phyloP scores from a whole-genome alignment of 1,140 invertebrate genomes.

The Neoseiulus cucumeris region DNA sequence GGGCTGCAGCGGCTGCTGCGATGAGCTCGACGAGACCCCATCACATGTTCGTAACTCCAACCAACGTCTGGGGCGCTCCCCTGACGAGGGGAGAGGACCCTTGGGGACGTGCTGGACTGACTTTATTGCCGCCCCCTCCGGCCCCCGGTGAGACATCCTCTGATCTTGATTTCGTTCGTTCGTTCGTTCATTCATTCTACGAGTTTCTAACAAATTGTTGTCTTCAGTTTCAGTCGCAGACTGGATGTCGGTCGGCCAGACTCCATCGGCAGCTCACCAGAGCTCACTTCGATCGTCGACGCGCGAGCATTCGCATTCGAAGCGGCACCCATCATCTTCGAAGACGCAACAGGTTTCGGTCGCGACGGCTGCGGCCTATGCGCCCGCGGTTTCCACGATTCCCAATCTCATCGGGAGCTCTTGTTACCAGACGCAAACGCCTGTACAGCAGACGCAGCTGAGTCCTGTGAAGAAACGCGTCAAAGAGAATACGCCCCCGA shows the following conservation, averaged over 20 bases:
- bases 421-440: not conserved
- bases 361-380: slow-evolving; percentile 2
- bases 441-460: slow-evolving; percentile 43
- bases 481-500: slow-evolving; percentile 80
- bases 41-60: slow-evolving; percentile 4
- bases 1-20: not conserved
- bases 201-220: not conserved
- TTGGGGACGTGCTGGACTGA: not conserved
- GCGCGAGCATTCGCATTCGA: slow-evolving; percentile 1
- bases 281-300: slow-evolving; percentile 1
- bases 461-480: slow-evolving; percentile 95
- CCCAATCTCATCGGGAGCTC: not conserved
- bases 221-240: not conserved
- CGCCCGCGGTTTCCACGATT: not conserved
- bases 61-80: not conserved
- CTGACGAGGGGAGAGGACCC: slow-evolving; percentile 6
- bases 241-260: slow-evolving; percentile 7
- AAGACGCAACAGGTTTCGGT: not conserved
- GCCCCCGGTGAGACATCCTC: not conserved
- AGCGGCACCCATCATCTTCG: not conserved
- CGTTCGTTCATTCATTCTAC: not conserved
- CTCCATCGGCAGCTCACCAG: slow-evolving; percentile 7
- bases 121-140: not conserved
- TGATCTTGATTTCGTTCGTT: no score
- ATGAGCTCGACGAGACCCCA: not conserved